Evolutionary conservation across 2,888 invertebrate genomes (phyloP).

Genomic region (Prosopocoilus inquinatus): DNA sequence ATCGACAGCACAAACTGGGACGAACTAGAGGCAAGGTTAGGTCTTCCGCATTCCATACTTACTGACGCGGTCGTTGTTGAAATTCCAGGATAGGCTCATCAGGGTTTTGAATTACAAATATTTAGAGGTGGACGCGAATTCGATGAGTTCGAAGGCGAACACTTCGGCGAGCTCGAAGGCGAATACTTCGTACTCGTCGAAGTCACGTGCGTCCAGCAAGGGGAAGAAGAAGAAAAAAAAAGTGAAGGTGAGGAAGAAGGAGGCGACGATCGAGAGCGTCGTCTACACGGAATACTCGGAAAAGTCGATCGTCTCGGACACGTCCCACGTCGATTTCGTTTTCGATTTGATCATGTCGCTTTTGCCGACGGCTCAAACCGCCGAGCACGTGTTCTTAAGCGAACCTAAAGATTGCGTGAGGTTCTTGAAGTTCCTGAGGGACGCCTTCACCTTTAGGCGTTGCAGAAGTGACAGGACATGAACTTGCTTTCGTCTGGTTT

Average conservation of each 20-base stretch:
- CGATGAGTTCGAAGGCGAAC: slow-evolving; percentile 9
- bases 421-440: background rate
- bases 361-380: slow-evolving; percentile 2
- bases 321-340: background rate
- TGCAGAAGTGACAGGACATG: background rate
- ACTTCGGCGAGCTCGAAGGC: slow-evolving; percentile 13
- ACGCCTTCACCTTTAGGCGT: background rate
- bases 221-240: no score
- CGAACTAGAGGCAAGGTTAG: slow-evolving; percentile 14
- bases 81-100: slow-evolving; percentile 23
- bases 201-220: background rate
- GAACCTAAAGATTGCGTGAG: background rate
- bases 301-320: background rate
- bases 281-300: slow-evolving; percentile 13
- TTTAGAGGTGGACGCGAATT: slow-evolving; percentile 21
- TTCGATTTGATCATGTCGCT: slow-evolving; percentile 2
- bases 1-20: slow-evolving; percentile 10
- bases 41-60: background rate
- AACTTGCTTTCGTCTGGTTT: background rate
- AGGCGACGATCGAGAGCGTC: slow-evolving; percentile 14
- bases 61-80: background rate
- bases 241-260: background rate
- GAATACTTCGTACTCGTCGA: slow-evolving; percentile 8
- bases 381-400: background rate
- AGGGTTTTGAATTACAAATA: slow-evolving; percentile 26